These are phyloP conservation scores for Oreortyx pictus DNA, from an alignment of 2,797 vertebrate species.

Conservation along the genomic window DNA sequence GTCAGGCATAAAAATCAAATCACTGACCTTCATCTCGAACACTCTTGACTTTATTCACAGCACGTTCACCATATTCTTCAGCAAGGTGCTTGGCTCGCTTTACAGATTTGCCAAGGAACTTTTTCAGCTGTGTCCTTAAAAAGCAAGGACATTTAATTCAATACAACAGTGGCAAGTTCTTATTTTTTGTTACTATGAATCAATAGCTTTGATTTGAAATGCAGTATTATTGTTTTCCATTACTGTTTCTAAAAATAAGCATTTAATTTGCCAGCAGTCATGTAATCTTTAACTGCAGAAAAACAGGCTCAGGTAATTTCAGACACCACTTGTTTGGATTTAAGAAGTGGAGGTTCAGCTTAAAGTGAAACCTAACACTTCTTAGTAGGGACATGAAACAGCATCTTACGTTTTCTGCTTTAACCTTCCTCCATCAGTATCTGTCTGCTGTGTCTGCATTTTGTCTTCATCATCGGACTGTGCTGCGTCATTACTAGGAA, in stretches of 20 bases:
- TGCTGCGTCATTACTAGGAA: slow-evolving; percentile 90
- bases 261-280: not conserved
- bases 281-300: not conserved
- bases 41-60: slow-evolving; percentile 98
- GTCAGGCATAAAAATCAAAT: not conserved
- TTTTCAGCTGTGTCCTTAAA: slow-evolving; percentile 93
- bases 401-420: slow-evolving; percentile 95
- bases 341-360: not conserved
- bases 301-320: not conserved
- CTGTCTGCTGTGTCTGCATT: slow-evolving; percentile 85
- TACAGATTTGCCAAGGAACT: slow-evolving; percentile 97
- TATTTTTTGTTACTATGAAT: not conserved
- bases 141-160: slow-evolving; percentile 5
- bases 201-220: not conserved
- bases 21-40: slow-evolving; percentile 94
- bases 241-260: not conserved
- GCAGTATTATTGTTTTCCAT: not conserved
- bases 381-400: not conserved
- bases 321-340: not conserved
- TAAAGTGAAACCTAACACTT: not conserved
- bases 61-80: slow-evolving; percentile 96
- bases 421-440: slow-evolving; percentile 94
- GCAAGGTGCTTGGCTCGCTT: slow-evolving; percentile 96
- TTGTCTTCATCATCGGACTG: slow-evolving; percentile 99
- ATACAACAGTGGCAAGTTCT: not conserved